Base-by-base conservation (phyloP, 2,797 vertebrate species). In the Rhinatrema bivittatum region DNA sequence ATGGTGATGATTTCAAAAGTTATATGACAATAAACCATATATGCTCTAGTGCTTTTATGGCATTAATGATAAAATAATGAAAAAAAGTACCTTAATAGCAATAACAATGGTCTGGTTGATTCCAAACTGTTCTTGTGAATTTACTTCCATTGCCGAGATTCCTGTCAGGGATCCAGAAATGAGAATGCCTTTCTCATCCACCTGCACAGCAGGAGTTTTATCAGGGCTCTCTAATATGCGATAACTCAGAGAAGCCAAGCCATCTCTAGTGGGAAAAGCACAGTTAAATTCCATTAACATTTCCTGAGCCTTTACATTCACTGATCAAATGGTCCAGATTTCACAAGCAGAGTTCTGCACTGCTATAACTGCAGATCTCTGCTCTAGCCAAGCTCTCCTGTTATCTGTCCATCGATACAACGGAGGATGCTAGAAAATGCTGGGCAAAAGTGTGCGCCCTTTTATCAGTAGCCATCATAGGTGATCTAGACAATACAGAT, bases 21-120 rank as follows among this genome's bases (percentile, higher is more conserved):
- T 2, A 2, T 2, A 2, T 30, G 6, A 15, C 15, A 25, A 19
- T 12, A 20, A 39, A 21, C 1, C 2, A 2, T 16, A 27, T 43
- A 12, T 2, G 9, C 2, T 4, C 20, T 2, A 3, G 1, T n/a
- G 16, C 51, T 18, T 15, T 43, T 16, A 29, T 29, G 7, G 32
- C 18, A 10, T 23, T 15, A 5, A 7, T 22, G 20, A n/a, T n/a
- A 25, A 37, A 28, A 17, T 2, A 46, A 7, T 28, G 2, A 31
- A 21, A 2, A 4, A 5, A 5, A 25, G 15, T 56, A 96, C 95
- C 91, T 97, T 94, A 26, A 97, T 81, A 23, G 90, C 82, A 5
- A 87, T 56, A 32, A 86, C 57, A 56, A 91, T 51, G 12, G 89
- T 95, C 56, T 97, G 94, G 78, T 96, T 98, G 77, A 93, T 81